Conservation (phyloP, 2,113 vertebrate species). For the Psephotus haematonotus region DNA sequence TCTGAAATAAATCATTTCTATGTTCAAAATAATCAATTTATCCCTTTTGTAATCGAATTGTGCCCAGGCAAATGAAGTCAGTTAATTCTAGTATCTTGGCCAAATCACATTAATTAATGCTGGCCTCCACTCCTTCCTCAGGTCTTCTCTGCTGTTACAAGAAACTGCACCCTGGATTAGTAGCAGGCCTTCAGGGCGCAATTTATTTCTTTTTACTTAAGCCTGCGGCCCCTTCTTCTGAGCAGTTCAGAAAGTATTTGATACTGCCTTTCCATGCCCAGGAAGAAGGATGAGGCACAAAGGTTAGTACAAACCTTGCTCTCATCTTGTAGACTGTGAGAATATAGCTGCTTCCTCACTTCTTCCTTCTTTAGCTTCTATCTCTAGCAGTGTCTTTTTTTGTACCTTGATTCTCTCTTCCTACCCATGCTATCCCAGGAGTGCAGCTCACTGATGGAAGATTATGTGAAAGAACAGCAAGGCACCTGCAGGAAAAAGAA, state of each 20-base stretch:
- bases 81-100: not conserved
- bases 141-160: not conserved
- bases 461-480: not conserved
- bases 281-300: not conserved
- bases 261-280: not conserved
- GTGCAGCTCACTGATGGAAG: not conserved
- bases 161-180: not conserved
- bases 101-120: constrained; percentile 33
- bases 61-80: not conserved
- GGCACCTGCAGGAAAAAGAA: not conserved
- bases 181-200: not conserved
- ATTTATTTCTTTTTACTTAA: constrained; percentile 6
- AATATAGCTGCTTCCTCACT: not conserved
- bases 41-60: not conserved
- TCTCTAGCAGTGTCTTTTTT: not conserved
- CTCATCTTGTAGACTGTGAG: not conserved
- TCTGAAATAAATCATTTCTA: not conserved
- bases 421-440: not conserved
- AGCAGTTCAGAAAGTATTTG: not conserved
- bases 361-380: not conserved
- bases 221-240: not conserved
- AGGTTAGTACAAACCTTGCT: not conserved
- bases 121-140: not conserved
- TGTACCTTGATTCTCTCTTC: not conserved
- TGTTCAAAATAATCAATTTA: not conserved